Evolutionary conservation across 2,113 vertebrate species (phyloP), one percentile per base, ranked within the genome.

Genomic region (Engystomops pustulosus): DNA sequence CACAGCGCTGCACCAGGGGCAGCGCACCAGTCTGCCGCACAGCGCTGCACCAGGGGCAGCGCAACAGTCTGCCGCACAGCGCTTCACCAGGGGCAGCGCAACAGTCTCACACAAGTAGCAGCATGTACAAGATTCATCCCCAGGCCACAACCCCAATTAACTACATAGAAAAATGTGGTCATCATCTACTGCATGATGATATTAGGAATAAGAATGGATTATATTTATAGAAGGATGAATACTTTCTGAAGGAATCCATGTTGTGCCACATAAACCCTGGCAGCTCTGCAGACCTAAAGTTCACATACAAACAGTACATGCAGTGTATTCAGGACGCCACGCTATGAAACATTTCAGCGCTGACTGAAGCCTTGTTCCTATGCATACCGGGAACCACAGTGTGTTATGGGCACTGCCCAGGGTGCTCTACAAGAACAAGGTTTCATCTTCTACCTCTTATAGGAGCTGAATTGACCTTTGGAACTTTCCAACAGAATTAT

Each of bases 341-440:
- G 36, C 51, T 44, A 82, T 25, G 67, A 49, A 71, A 82, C 27
- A 45, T 75, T 55, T 47, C 53, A 30, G 10, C 58, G 32, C 7
- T 76, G 44, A 65, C 36, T 67, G 2, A 30, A 23, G 27, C 30
- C 70, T 47, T 83, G 70, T 75, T 47, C 18, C 51, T 38, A 30
- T n/a, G 49, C 53, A 75, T 65, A 83, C 51, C 80, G 58, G 67
- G 34, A 41, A 17, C 45, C 23, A 53, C 68, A 36, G 68, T 72
- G 55, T 30, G 32, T 65, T 49, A 23, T 65, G 53, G 30, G 25
- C 51, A 32, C 23, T 20, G 34, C 49, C 11, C n/a, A 65, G 32
- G 25, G 62, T 1, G 30, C 70, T 53, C 38, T 45, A 25, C 1
- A 74, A 25, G 38, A 72, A 58, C 34, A 27, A 53, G 0, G 5